Percentiles rank a stretch among this genome's conserved stretches.
Conservation (phyloP, 1,140 invertebrate genomes). For the Aphidius ervi region DNA sequence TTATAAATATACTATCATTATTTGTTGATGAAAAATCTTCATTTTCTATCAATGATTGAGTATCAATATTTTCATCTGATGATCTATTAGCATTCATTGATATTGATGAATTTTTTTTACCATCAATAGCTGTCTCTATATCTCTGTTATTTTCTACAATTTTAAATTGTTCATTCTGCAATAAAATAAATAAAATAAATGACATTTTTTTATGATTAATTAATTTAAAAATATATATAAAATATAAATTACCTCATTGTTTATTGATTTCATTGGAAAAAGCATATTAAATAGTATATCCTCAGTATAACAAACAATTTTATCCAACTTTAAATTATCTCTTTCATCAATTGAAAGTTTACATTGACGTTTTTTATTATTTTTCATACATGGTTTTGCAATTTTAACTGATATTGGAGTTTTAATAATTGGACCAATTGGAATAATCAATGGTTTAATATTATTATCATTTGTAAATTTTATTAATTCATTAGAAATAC, state of each 20-base stretch:
- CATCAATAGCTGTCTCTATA: too few relatives aligned
- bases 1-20: conserved; percentile 28
- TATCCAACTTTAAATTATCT: conserved; percentile 26
- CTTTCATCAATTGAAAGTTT: conserved; percentile 20
- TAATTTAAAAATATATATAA: not conserved
- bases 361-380: conserved; percentile 23
- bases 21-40: too few relatives aligned
- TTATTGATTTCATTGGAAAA: conserved; percentile 26
- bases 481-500: conserved; percentile 19
- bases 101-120: too few relatives aligned
- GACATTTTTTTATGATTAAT: not conserved
- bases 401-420: conserved; percentile 33
- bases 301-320: conserved; percentile 35
- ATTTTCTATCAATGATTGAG: conserved; percentile 4
- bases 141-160: not conserved
- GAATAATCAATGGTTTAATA: conserved; percentile 34
- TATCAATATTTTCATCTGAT: conserved; percentile 23
- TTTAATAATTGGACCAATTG: conserved; percentile 43
- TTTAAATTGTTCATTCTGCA: not conserved
- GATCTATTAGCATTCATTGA: too few relatives aligned
- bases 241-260: not conserved
- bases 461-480: conserved; percentile 24
- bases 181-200: not conserved
- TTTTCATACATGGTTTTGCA: conserved; percentile 24
- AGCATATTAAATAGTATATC: conserved; percentile 41